Conservation (phyloP, 2,888 invertebrate species). For the Pseudococcus viburni region DNA sequence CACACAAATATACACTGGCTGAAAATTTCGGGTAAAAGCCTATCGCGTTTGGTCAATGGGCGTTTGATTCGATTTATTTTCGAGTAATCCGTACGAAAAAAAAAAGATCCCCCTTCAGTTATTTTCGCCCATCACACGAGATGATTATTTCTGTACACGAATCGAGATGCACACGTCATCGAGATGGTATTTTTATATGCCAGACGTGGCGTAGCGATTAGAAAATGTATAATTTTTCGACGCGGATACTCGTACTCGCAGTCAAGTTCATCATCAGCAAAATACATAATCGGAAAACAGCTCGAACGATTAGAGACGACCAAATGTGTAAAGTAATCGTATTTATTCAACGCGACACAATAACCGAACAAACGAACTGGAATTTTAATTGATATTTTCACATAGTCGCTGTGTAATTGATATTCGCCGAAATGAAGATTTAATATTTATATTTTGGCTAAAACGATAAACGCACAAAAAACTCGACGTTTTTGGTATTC, state of each 20-base stretch:
- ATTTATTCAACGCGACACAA: not conserved
- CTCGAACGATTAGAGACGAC: not conserved
- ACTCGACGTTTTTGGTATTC: not conserved
- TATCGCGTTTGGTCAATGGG: not conserved
- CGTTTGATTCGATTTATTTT: not conserved
- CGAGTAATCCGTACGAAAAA: too few species aligned
- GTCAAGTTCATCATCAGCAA: not conserved
- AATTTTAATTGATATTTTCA: not conserved
- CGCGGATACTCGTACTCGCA: not conserved
- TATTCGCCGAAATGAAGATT: slow-evolving; percentile 10
- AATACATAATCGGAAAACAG: slow-evolving; percentile 9
- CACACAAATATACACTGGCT: too few species aligned
- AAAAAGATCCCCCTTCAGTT: not conserved
- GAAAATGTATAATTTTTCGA: not conserved
- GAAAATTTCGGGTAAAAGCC: too few species aligned
- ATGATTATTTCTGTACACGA: slow-evolving; percentile 7
- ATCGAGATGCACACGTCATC: not conserved
- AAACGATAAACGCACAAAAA: not conserved
- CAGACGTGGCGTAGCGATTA: not conserved
- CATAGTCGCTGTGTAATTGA: not conserved
- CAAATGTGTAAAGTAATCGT: not conserved
- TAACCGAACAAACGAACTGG: not conserved
- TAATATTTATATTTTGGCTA: not conserved
- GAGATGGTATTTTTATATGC: slow-evolving; percentile 6
- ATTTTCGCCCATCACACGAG: not conserved